These are phyloP conservation scores for Erebia palarica DNA, from an alignment of 2,888 invertebrate species.

Conservation along the genomic window DNA sequence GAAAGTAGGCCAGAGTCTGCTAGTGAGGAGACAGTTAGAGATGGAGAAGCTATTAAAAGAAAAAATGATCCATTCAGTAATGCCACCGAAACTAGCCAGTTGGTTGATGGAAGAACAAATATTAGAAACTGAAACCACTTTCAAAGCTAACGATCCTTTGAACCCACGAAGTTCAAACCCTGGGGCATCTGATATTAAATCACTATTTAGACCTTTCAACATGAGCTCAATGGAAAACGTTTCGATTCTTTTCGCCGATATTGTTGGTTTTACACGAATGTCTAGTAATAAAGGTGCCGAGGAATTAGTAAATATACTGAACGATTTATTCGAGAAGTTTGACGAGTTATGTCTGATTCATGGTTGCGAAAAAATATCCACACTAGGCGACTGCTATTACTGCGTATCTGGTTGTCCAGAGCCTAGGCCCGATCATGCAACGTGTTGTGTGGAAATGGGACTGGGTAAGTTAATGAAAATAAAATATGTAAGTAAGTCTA, in stretches of 20 bases:
- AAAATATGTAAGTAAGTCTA: background rate
- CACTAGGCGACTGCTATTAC: conserved; percentile 96
- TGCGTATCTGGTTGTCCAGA: conserved; percentile 98
- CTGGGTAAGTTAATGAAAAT: conserved; percentile 80
- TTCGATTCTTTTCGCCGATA: conserved; percentile 98
- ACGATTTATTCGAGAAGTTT: conserved; percentile 97
- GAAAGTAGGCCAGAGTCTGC: conserved; percentile 96
- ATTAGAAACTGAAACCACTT: conserved; percentile 80
- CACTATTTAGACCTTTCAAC: conserved; percentile 96
- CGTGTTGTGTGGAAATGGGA: conserved; percentile 98
- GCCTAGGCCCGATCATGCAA: conserved; percentile 94
- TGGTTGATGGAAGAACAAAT: conserved; percentile 91
- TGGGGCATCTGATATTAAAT: conserved; percentile 87
- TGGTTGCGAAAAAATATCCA: conserved; percentile 98
- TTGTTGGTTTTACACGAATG: conserved; percentile 99
- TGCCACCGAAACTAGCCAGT: conserved; percentile 96
- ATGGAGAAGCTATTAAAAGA: conserved; percentile 97
- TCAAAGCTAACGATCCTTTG: conserved; percentile 72
- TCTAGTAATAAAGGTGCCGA: conserved; percentile 98
- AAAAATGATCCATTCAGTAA: conserved; percentile 98
- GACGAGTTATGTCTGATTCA: conserved; percentile 93
- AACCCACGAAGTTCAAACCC: conserved; percentile 78
- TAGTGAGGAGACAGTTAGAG: conserved; percentile 94
- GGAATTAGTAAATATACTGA: conserved; percentile 96
- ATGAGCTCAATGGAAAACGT: conserved; percentile 98